These are phyloP conservation scores for Myotis planiceps DNA, from an alignment of 2,797 vertebrate species.

Conservation along the genomic window DNA sequence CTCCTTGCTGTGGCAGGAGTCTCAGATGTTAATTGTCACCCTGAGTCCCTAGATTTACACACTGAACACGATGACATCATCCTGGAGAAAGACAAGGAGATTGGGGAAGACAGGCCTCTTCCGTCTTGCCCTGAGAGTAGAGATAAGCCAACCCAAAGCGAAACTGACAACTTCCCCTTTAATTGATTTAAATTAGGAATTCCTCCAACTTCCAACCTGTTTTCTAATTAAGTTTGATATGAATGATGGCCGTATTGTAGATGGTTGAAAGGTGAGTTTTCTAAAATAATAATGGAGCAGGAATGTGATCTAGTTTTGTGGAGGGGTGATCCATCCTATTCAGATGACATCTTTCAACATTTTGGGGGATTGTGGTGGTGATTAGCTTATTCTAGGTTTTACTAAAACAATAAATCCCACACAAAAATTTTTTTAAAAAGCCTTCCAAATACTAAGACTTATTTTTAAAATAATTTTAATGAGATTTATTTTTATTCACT, in stretches of 20 bases:
- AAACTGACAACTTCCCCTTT: conserved; percentile 75
- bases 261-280: conserved; percentile 48
- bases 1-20: conserved; percentile 44
- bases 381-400: conserved; percentile 49
- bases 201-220: conserved; percentile 71
- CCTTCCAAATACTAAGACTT: neutral
- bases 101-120: conserved; percentile 64
- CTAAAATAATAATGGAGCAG: conserved; percentile 58
- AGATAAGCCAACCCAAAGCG: conserved; percentile 69
- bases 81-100: conserved; percentile 55
- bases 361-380: neutral
- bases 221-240: conserved; percentile 74
- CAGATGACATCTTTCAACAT: neutral
- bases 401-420: neutral
- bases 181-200: conserved; percentile 82
- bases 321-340: conserved; percentile 6
- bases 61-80: conserved; percentile 25
- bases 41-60: conserved; percentile 37
- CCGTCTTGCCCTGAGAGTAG: conserved; percentile 1
- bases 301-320: conserved; percentile 60
- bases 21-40: conserved; percentile 65
- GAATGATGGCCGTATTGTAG: conserved; percentile 44
- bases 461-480: conserved; percentile 58
- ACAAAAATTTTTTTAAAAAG: neutral
- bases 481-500: conserved; percentile 43